Percentiles rank a stretch among this genome's conserved stretches.
These are phyloP conservation scores for Sternotherus odoratus DNA, from an alignment of 2,797 vertebrate genomes.

Conservation along the genomic window DNA sequence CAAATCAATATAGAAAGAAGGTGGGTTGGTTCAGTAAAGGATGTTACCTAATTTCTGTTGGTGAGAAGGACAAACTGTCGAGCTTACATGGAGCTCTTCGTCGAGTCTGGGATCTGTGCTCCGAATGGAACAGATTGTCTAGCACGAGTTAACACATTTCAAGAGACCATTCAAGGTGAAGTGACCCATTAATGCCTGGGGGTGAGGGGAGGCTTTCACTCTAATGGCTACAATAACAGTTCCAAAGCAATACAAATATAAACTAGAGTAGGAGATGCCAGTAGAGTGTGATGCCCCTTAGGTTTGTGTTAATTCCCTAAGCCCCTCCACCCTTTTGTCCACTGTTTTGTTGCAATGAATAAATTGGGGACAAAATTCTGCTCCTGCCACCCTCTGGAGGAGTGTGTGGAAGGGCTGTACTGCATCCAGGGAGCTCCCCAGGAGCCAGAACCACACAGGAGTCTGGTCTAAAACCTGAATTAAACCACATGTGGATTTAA, in stretches of 20 bases:
- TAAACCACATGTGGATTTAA: constrained; percentile 49
- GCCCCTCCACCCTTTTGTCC: neutral
- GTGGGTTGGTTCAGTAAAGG: neutral
- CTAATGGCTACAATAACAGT: neutral
- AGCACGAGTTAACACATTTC: neutral
- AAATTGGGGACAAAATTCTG: neutral
- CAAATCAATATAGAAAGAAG: neutral
- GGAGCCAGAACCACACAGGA: neutral
- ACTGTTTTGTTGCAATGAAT: neutral
- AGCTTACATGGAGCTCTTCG: neutral
- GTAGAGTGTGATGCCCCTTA: neutral
- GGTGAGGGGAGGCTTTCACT: neutral
- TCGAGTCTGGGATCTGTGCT: neutral
- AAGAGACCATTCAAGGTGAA: neutral
- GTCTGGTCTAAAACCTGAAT: neutral
- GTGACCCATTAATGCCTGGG: neutral
- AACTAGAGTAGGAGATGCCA: neutral
- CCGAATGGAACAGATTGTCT: neutral
- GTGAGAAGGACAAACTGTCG: neutral
- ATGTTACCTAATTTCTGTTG: neutral
- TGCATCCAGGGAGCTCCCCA: neutral
- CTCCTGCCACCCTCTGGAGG: neutral
- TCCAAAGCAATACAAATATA: neutral
- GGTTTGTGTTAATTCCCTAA: neutral
- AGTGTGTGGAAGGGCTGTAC: fast-evolving